Base-by-base conservation (phyloP, 23 tunicate species). In the Botrylloides violaceus region DNA sequence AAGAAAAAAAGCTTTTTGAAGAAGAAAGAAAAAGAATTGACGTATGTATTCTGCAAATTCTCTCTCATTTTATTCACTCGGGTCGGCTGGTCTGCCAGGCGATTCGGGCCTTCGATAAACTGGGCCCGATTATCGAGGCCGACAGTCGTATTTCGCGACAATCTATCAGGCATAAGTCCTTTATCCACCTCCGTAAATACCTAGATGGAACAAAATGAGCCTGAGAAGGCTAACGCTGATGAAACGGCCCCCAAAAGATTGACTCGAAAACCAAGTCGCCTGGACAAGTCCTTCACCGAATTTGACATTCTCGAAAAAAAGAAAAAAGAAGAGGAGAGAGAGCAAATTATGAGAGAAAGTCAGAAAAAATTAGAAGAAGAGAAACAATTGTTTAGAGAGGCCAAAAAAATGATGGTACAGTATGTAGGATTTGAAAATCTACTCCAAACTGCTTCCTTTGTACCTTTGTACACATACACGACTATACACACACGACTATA, bases 1-100 rank as follows among this genome's bases (percentile, higher is more conserved):
- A 80, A 62, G 95, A 87, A 35, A 80, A 63, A 64, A 36, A 27
- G 53, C 50, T 87, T 9, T 75, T 87, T 71, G 95, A 87, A 49
- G 82, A 80, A 49, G 95, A 87, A 56, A 70, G 70, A 70, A 36
- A 33, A 49, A 87, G 70, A 71, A 62, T 87, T 1, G 76, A 87
- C 72, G 95, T 87, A 55, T 20, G 32, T 66, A 59, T 27, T 73
- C 4, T 49, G 24, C 32, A 15, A 43, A 48, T 6, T 7, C 5
- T 9, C 4, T 9, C 30, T 49, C 29, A 4, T 22, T 70, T 49
- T 12, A 6, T 48, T 19, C 75, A 5, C 29, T 12, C 5, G 55
- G 9, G 55, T 19, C 21, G 18, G 7, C 65, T 15, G 15, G 65
- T 0, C 65, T 60, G n/a, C n/a, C n/a, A n/a, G n/a, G n/a, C n/a